These are phyloP conservation scores for Macropodus opercularis DNA, from an alignment of 2,797 vertebrate genomes.

Conservation along the genomic window DNA sequence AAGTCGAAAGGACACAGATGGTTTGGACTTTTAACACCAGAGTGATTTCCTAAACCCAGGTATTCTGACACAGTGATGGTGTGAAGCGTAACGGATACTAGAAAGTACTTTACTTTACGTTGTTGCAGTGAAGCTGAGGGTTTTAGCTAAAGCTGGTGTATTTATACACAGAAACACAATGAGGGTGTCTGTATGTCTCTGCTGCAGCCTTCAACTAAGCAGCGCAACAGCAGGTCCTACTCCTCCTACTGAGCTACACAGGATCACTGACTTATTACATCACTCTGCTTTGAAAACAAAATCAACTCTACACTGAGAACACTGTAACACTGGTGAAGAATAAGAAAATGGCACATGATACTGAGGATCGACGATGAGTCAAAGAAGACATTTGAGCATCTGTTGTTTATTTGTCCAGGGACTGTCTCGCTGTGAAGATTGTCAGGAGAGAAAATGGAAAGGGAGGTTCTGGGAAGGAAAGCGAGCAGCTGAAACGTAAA, in stretches of 20 bases:
- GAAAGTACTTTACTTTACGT: too few relatives aligned
- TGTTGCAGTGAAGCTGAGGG: too few relatives aligned
- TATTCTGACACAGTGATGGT: background rate
- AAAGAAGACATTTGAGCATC: slow-evolving; percentile 76
- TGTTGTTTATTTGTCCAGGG: slow-evolving; percentile 69
- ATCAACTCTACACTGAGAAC: slow-evolving; percentile 17
- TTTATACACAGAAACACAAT: slow-evolving; percentile 8
- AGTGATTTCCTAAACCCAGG: slow-evolving; percentile 1
- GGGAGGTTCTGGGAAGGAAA: slow-evolving; percentile 26
- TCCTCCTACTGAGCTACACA: slow-evolving; percentile 44
- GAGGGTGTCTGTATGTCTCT: slow-evolving; percentile 4
- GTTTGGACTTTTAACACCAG: slow-evolving; percentile 9
- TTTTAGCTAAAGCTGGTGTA: background rate
- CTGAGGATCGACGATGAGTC: slow-evolving; percentile 67
- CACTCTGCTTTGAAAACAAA: slow-evolving; percentile 60
- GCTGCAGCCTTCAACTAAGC: slow-evolving; percentile 40
- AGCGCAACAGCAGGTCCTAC: slow-evolving; percentile 34
- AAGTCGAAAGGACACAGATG: slow-evolving; percentile 44
- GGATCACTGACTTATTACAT: slow-evolving; percentile 58
- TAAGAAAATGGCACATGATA: slow-evolving; percentile 52
- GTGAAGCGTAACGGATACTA: too few relatives aligned
- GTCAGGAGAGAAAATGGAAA: slow-evolving; percentile 53
- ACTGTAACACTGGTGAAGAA: slow-evolving; percentile 42
- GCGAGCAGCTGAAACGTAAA: slow-evolving; percentile 13
- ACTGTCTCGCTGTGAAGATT: slow-evolving; percentile 60